Base-by-base conservation (phyloP, 1,140 invertebrate genomes). In the Ericerus pela region DNA sequence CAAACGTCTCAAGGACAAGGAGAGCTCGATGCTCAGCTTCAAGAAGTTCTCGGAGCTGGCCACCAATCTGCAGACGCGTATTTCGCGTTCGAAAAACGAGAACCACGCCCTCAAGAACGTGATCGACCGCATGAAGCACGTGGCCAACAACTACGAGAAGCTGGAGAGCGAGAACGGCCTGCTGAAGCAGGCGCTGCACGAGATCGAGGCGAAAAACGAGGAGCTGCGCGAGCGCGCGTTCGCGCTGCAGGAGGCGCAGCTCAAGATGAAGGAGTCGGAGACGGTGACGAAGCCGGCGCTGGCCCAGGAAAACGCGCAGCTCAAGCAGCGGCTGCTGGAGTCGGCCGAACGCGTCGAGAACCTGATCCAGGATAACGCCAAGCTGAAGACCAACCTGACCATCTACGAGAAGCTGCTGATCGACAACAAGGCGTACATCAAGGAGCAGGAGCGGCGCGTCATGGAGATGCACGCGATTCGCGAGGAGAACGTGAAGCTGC, bases 31-130 rank as follows among this genome's bases (percentile, higher is more conserved):
- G 3, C 20, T 47, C 10, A 47, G 26, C 26, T 47, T 47, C 41
- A 47, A 47, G 26, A 18, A 47, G 8, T 47, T 47, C 16, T 24
- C 22, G 2, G 41, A 47, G 26, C 26, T 47, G 14, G 20, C 26
- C 10, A 47, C 22, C 18, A 47, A 47, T 24, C 41, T 47, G 22
- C 41, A 47, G 26, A 47, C 10, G 10, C 41, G 41, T 47, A 47
- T 47, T 47, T 47, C 41, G 20, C 41, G 41, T 47, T 47, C 41
- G 16, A 47, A 47, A 47, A 47, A 47, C 16, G 41, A 47, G 26
- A 47, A 47, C 14, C 20, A 10, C 22, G 26, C 16, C 20, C 14
- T 47, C 11, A 47, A 47, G 26, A 47, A 47, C 14, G 41, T 24
- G 2, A 12, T 47, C 10, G 41, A 47, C 22, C 10, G 20, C 22